Conservation (phyloP, 2,113 vertebrate species). For the Zootoca vivipara region DNA sequence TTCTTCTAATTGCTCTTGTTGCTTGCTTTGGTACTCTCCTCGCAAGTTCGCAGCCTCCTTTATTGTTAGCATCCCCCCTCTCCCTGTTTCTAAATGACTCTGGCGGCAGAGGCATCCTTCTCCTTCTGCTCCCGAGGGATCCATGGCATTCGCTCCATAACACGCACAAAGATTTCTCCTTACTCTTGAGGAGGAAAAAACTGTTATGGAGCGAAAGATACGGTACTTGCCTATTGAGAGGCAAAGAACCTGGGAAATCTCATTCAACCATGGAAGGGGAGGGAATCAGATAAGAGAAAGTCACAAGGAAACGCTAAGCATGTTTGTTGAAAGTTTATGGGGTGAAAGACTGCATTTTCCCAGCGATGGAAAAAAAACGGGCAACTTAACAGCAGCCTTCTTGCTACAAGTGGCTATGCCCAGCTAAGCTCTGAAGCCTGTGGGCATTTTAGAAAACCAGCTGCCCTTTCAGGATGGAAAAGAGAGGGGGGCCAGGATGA, state of each 20-base stretch:
- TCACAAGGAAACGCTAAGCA: neutral
- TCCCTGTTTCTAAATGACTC: too few species aligned
- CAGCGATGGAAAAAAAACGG: neutral
- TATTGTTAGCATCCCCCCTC: too few species aligned
- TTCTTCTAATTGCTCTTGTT: too few species aligned
- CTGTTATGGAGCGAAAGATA: too few species aligned
- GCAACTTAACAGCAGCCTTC: neutral
- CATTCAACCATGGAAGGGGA: neutral
- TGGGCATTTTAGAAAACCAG: neutral
- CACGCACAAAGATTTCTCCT: too few species aligned
- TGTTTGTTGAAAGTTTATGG: accelerated
- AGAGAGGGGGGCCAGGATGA: neutral
- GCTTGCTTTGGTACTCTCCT: too few species aligned
- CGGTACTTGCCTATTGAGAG: neutral
- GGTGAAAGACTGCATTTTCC: neutral
- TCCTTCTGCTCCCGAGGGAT: too few species aligned
- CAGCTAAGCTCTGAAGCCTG: neutral
- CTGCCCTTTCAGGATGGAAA: neutral
- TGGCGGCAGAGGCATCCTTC: too few species aligned
- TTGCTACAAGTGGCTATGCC: neutral
- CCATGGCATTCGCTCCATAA: too few species aligned
- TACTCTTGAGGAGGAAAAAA: too few species aligned
- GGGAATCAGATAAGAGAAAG: neutral
- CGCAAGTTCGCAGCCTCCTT: too few species aligned
- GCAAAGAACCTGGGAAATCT: accelerated